These are phyloP conservation scores for Caenorhabditis briggsae DNA, from an alignment of 1,140 invertebrate genomes.

Conservation along the genomic window DNA sequence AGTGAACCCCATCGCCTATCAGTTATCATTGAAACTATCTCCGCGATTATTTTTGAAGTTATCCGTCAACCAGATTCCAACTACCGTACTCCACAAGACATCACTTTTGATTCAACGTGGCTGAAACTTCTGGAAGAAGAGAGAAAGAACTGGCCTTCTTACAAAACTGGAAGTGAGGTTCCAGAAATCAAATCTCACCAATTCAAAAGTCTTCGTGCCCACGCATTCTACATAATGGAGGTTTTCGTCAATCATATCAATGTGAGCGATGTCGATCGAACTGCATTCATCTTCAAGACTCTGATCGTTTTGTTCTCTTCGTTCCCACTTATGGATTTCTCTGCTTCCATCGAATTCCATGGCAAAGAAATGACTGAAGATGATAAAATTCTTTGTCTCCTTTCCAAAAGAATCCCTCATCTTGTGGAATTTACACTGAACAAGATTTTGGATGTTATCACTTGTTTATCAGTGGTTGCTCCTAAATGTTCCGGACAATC, in stretches of 20 bases:
- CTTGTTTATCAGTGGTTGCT: neutral
- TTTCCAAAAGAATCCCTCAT: neutral
- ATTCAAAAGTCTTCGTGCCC: slow-evolving; percentile 21
- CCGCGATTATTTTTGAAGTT: neutral
- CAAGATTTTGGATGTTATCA: slow-evolving; percentile 3
- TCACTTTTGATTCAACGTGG: slow-evolving; percentile 4
- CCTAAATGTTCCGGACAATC: neutral
- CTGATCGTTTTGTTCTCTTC: neutral
- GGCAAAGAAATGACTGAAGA: neutral
- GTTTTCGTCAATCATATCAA: slow-evolving; percentile 2
- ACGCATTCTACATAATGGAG: slow-evolving; percentile 31
- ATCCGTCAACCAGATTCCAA: slow-evolving; percentile 7
- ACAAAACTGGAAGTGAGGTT: slow-evolving; percentile 1
- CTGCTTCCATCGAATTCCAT: neutral
- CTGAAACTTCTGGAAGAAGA: slow-evolving; percentile 5
- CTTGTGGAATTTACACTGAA: slow-evolving; percentile 3
- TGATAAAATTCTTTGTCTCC: neutral
- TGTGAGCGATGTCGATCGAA: slow-evolving; percentile 32
- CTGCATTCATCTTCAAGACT: neutral
- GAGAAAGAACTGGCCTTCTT: neutral
- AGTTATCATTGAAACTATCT: slow-evolving; percentile 1
- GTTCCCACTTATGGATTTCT: slow-evolving; percentile 23
- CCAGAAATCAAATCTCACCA: neutral
- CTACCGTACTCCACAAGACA: neutral
- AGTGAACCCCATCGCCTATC: slow-evolving; percentile 34